Evolutionary conservation across 2,888 invertebrate species (phyloP).

Genomic region (Eretmocerus hayati): DNA sequence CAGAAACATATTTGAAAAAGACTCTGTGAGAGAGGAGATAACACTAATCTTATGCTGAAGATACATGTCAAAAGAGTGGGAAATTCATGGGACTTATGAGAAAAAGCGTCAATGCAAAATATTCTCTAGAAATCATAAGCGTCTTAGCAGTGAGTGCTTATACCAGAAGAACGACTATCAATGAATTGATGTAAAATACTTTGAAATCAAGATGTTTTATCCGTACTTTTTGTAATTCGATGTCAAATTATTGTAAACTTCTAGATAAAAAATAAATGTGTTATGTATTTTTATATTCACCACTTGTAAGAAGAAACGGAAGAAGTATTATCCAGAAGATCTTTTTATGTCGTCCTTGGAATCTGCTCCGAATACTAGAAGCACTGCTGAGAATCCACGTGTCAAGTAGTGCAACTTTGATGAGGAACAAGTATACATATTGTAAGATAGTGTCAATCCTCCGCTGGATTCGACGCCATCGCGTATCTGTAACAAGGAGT

Average conservation of each 20-base stretch:
- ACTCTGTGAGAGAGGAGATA: not conserved
- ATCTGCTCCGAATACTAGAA: constrained; percentile 28
- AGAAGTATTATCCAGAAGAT: constrained; percentile 47
- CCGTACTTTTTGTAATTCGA: constrained; percentile 2
- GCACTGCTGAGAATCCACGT: constrained; percentile 39
- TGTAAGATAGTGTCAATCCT: constrained; percentile 28
- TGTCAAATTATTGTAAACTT: too few species aligned
- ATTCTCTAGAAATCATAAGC: too few species aligned
- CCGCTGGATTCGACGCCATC: constrained; percentile 31
- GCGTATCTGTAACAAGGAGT: constrained; percentile 29
- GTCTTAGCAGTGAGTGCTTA: too few species aligned
- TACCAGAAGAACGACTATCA: too few species aligned
- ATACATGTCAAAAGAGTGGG: too few species aligned
- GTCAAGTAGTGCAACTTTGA: constrained; percentile 36
- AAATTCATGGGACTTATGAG: too few species aligned
- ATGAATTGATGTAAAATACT: too few species aligned
- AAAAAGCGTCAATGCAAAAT: too few species aligned
- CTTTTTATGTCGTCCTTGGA: constrained; percentile 30
- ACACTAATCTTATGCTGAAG: too few species aligned
- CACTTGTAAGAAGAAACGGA: constrained; percentile 52
- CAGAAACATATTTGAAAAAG: not conserved
- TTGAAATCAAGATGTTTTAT: too few species aligned
- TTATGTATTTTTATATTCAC: too few species aligned
- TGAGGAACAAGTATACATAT: constrained; percentile 35
- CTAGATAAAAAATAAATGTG: not conserved